Conservation (phyloP, 37 sponge, comb jelly and placozoan species). For the Agelas oroides region DNA sequence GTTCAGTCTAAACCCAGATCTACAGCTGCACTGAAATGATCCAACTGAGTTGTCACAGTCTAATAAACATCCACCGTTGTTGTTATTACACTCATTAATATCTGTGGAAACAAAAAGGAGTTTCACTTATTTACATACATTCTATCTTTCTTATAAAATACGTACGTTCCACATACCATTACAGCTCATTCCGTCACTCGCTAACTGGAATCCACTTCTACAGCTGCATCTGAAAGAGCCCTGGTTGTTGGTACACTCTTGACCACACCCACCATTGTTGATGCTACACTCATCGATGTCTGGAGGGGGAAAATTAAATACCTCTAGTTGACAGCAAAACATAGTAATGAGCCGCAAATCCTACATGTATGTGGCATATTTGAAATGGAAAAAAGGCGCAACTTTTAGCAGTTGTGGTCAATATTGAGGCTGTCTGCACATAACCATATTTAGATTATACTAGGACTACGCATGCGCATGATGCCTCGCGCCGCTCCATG, state of each 20-base stretch:
- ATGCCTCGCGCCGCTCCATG: no score
- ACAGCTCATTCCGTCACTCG: constrained; percentile 53
- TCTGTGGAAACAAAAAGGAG: constrained; percentile 32
- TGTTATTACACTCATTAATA: constrained; percentile 43
- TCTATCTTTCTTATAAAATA: no score
- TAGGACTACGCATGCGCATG: no score
- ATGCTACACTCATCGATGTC: constrained; percentile 21
- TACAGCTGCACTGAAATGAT: constrained; percentile 47
- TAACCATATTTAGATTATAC: no score
- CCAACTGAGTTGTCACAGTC: constrained; percentile 20
- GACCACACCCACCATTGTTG: constrained; percentile 10
- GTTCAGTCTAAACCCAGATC: constrained; percentile 12
- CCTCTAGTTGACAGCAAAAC: background rate
- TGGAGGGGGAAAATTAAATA: background rate
- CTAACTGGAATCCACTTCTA: constrained; percentile 40
- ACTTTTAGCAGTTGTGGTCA: no score
- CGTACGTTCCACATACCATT: no score
- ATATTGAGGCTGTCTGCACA: no score
- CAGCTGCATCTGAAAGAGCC: constrained; percentile 44
- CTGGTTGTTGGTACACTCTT: constrained; percentile 1
- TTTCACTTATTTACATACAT: no score
- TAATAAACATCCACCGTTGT: constrained; percentile 33
- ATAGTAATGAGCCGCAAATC: background rate
- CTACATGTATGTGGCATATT: background rate
- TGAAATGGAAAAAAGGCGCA: no score